Conservation (phyloP, 2,888 invertebrate genomes). For the Imbricaverruca yamaguchii region DNA sequence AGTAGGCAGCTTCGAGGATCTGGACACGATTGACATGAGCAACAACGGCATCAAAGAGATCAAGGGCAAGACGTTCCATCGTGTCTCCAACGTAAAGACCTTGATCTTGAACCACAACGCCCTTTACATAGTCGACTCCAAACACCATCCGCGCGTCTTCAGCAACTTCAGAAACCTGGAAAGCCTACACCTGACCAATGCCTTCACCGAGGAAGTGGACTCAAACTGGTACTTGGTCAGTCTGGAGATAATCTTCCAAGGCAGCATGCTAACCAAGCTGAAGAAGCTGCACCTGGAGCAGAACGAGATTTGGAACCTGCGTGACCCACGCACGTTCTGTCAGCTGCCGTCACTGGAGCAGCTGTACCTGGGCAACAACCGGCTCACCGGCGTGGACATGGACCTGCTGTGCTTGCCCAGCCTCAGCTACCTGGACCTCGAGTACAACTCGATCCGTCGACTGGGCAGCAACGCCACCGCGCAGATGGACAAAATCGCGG, state of each 20-base stretch:
- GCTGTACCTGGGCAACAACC: slow-evolving; percentile 56
- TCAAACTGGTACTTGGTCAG: slow-evolving; percentile 34
- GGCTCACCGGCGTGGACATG: slow-evolving; percentile 49
- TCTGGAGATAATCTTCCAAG: slow-evolving; percentile 55
- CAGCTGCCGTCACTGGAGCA: slow-evolving; percentile 57
- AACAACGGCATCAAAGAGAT: slow-evolving; percentile 62
- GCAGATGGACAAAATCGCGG: slow-evolving; percentile 26
- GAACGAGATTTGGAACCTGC: slow-evolving; percentile 60
- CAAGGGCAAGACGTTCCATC: slow-evolving; percentile 64
- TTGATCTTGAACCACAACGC: slow-evolving; percentile 64
- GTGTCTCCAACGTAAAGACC: slow-evolving; percentile 57
- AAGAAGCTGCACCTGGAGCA: slow-evolving; percentile 65
- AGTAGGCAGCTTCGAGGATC: slow-evolving; percentile 49
- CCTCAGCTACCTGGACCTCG: slow-evolving; percentile 58
- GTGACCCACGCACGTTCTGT: slow-evolving; percentile 48
- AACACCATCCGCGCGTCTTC: slow-evolving; percentile 41
- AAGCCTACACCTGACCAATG: slow-evolving; percentile 61
- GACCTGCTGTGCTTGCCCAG: slow-evolving; percentile 57
- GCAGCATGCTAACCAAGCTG: slow-evolving; percentile 53
- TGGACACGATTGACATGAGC: slow-evolving; percentile 62
- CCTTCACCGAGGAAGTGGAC: slow-evolving; percentile 49
- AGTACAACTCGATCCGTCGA: slow-evolving; percentile 55
- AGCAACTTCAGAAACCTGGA: slow-evolving; percentile 52
- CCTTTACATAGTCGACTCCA: slow-evolving; percentile 50
- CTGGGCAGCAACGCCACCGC: slow-evolving; percentile 45